phyloP scores from a whole-genome alignment of 2,888 invertebrate genomes.

The Mesoligia furuncula region DNA sequence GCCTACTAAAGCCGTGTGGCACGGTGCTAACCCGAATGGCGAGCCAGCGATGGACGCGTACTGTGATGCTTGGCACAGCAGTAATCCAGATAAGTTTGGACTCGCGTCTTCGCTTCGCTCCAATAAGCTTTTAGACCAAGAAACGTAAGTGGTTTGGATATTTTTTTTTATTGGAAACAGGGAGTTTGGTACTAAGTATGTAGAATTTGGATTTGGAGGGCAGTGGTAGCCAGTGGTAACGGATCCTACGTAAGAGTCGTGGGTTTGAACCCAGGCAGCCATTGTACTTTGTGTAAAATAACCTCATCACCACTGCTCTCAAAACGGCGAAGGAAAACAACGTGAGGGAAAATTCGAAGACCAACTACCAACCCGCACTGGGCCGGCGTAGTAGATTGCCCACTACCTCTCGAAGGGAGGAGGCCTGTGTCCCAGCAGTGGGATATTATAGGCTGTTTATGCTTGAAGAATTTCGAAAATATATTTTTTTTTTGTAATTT shows the following conservation, averaged over 20 bases:
- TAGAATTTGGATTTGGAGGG: not conserved
- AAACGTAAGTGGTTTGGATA: conserved; percentile 84
- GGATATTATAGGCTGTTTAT: no score
- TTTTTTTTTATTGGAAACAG: conserved; percentile 29
- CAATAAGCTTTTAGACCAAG: conserved; percentile 95
- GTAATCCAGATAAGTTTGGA: conserved; percentile 94
- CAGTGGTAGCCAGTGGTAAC: not conserved
- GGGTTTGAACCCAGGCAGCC: not conserved
- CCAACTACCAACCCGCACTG: not conserved
- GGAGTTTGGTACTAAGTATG: not conserved
- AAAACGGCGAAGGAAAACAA: not conserved
- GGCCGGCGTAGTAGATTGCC: not conserved
- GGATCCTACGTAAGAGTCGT: not conserved
- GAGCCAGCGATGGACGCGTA: conserved; percentile 96
- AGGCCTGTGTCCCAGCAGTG: no score
- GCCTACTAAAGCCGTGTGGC: conserved; percentile 99
- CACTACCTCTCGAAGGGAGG: not conserved
- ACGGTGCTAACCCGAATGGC: conserved; percentile 96
- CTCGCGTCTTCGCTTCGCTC: conserved; percentile 95
- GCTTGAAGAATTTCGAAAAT: not conserved
- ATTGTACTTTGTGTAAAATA: no score
- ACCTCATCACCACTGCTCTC: not conserved
- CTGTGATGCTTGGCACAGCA: conserved; percentile 98
- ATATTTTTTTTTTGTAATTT: not conserved
- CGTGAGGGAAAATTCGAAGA: not conserved